These are phyloP conservation scores for Pachycephala philippinensis DNA, from an alignment of 2,113 vertebrate genomes.

Conservation along the genomic window DNA sequence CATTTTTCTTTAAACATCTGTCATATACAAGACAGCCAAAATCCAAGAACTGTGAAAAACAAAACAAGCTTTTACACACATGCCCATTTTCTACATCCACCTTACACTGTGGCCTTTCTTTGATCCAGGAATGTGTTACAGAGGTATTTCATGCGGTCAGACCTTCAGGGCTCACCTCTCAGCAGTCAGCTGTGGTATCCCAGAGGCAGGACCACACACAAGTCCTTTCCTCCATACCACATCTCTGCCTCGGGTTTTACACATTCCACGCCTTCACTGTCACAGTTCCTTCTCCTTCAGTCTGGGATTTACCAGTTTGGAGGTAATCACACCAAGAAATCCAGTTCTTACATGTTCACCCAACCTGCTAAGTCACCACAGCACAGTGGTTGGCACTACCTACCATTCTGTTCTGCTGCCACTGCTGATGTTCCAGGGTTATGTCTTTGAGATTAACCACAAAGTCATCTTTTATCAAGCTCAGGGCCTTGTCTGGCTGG, in stretches of 20 bases:
- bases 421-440: constrained; percentile 79
- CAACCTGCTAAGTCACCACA: background rate
- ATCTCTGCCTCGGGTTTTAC: background rate
- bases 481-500: constrained; percentile 68
- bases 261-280: background rate
- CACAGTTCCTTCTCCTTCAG: background rate
- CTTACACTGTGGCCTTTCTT: background rate
- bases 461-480: constrained; percentile 80
- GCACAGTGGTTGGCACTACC: background rate
- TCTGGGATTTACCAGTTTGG: background rate
- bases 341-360: background rate
- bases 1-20: background rate
- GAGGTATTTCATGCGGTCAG: background rate
- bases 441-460: constrained; percentile 74
- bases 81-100: background rate
- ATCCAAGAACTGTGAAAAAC: background rate
- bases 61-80: background rate
- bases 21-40: background rate
- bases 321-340: background rate
- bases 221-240: background rate
- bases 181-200: background rate
- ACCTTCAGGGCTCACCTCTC: background rate
- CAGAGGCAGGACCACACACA: background rate
- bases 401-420: constrained; percentile 80
- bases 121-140: background rate